A percentile compares a stretch with the other conserved stretches of the same genome.
Conservation (phyloP, 2,113 vertebrate genomes). For the Ailuropoda melanoleuca region DNA sequence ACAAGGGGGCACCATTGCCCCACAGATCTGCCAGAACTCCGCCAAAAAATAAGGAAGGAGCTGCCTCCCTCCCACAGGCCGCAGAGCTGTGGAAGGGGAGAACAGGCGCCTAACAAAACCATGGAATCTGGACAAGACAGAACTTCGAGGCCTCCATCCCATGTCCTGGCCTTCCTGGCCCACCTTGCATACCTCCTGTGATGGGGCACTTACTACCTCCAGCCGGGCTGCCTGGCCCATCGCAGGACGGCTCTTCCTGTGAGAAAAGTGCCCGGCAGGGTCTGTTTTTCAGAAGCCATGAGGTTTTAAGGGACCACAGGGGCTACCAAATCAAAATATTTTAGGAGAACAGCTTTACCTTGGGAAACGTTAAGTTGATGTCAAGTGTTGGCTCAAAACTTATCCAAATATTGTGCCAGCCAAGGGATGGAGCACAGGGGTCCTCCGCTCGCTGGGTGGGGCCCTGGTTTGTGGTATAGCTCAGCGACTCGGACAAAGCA, state of each 20-base stretch:
- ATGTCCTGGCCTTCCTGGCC: not conserved
- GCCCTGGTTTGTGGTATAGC: not conserved
- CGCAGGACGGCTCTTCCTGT: not conserved
- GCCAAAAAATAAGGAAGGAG: rapidly evolving
- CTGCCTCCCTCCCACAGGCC: rapidly evolving
- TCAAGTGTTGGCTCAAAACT: not conserved
- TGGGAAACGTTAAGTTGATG: not conserved
- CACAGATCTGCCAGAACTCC: not conserved
- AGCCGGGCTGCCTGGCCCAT: too few relatives aligned
- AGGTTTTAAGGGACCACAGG: not conserved
- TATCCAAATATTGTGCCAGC: not conserved
- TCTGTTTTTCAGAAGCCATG: not conserved
- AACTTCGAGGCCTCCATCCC: not conserved
- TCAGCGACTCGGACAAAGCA: too few relatives aligned
- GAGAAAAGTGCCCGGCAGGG: not conserved
- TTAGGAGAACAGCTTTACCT: not conserved
- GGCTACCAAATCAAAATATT: not conserved
- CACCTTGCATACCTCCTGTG: too few relatives aligned
- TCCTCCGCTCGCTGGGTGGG: not conserved
- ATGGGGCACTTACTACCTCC: rapidly evolving
- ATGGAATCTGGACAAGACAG: not conserved
- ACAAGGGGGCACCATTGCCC: slow-evolving; percentile 8
- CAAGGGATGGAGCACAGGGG: too few relatives aligned
- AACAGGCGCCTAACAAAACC: not conserved
- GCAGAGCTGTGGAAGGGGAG: not conserved